Conservation (phyloP, 2,888 invertebrate genomes). For the Elmis aenea region DNA sequence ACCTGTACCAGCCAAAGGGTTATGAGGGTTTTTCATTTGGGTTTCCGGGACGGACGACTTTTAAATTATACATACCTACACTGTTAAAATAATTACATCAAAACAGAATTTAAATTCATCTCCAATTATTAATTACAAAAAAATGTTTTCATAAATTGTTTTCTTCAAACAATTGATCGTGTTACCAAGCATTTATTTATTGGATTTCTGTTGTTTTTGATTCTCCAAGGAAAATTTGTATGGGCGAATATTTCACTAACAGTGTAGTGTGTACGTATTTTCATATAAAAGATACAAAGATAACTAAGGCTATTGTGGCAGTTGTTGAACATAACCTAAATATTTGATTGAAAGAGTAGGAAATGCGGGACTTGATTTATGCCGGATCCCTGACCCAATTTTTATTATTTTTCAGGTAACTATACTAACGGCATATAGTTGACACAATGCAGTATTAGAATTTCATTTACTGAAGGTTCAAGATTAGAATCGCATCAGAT, state of each 20-base stretch:
- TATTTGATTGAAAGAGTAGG: slow-evolving; percentile 26
- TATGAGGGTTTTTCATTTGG: slow-evolving; percentile 22
- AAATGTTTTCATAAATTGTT: too few species aligned
- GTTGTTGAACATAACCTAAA: slow-evolving; percentile 26
- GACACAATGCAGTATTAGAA: too few species aligned
- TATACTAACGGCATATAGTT: too few species aligned
- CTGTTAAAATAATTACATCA: slow-evolving; percentile 6
- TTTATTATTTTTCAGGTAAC: slow-evolving; percentile 16
- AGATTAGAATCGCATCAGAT: too few species aligned
- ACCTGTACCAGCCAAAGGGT: slow-evolving; percentile 30
- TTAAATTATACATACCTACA: slow-evolving; percentile 20
- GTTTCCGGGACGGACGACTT: slow-evolving; percentile 26
- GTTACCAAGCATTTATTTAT: too few species aligned
- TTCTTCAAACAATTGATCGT: too few species aligned
- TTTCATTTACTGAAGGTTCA: too few species aligned
- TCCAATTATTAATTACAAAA: too few species aligned
- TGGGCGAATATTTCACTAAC: too few species aligned
- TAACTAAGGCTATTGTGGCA: slow-evolving; percentile 21
- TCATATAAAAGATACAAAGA: slow-evolving; percentile 21
- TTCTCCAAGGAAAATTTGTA: too few species aligned
- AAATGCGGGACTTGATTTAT: slow-evolving; percentile 21
- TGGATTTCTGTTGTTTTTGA: too few species aligned
- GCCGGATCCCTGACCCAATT: slow-evolving; percentile 19
- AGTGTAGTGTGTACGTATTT: slow-evolving; percentile 18
- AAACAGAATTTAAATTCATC: neutral